Percentiles rank a stretch among this genome's conserved stretches.
phyloP scores from a whole-genome alignment of 2,113 vertebrate species.

The Indri indri region DNA sequence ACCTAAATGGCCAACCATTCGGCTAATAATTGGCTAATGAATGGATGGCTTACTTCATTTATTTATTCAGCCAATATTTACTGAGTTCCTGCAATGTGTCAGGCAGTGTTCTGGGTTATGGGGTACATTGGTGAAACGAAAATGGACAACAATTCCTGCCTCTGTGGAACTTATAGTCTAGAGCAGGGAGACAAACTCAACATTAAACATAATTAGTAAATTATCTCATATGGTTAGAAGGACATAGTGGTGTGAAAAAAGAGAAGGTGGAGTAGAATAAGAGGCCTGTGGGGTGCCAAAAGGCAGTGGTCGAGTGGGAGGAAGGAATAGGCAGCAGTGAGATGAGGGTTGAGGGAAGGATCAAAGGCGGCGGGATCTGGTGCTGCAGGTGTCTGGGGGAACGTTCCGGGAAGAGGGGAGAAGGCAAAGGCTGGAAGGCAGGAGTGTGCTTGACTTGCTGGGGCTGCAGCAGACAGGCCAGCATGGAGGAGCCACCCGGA shows the following conservation, averaged over 20 bases:
- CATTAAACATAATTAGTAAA: not conserved
- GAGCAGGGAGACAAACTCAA: not conserved
- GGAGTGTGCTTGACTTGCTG: not conserved
- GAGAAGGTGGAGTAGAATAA: not conserved
- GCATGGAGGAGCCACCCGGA: not conserved
- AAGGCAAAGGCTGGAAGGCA: not conserved
- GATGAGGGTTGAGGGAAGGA: not conserved
- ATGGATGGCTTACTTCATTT: not conserved
- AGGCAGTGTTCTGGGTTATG: not conserved
- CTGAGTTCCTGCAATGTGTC: not conserved
- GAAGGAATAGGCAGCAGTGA: not conserved
- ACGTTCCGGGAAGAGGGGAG: not conserved
- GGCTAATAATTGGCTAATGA: not conserved
- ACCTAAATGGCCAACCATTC: not conserved
- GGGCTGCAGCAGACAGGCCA: not conserved
- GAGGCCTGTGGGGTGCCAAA: not conserved
- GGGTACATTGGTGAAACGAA: not conserved
- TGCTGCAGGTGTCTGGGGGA: not conserved
- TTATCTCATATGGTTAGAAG: not conserved
- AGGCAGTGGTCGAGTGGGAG: fast-evolving
- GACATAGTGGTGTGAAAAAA: not conserved
- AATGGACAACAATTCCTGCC: not conserved
- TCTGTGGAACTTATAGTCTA: not conserved
- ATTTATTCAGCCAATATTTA: not conserved
- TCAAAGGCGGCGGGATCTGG: not conserved